Evolutionary conservation across 2,797 vertebrate genomes (phyloP), one percentile per base, ranked within the genome.

Genomic region (Sebastes cheni): DNA sequence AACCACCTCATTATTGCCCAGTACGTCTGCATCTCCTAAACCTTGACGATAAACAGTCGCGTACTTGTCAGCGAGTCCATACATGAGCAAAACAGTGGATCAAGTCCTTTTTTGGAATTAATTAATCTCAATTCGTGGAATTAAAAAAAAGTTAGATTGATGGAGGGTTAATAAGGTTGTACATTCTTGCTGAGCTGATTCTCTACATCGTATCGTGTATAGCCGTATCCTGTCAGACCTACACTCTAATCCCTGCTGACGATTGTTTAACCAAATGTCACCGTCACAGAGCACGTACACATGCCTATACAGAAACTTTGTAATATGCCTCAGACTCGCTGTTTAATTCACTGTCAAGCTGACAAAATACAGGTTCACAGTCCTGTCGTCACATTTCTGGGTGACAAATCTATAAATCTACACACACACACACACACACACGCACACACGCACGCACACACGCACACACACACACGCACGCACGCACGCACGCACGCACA

Each of bases 281-380:
- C 59, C 66, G 58, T 80, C 18, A 6, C 54, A 56, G 72, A 80
- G 77, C 86, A 78, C 42, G 27, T 30, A 80, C 71, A 80, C 67
- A 62, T 59, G 14, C 67, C 71, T 54, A 22, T 64, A 18, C 72
- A 89, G 62, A 86, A 61, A 75, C 64, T 27, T 14, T 30, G 70
- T 34, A 67, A 83, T 77, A 75, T 56, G 52, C 50, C 61, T 54
- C 68, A 82, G 76, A 78, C 79, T 42, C 22, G 18, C 72, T 93
- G 89, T 94, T 93, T 91, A 93, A 92, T 81, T 88, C 72, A 32
- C 83, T 84, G 90, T 93, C 92, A 93, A 1, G 34, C 71, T 88
- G 92, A 95, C 79, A 76, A 54, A 89, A 82, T 23, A 54, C 92
- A 94, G 94, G 80, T 87, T 85, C 88, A 25, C 71, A 73, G 79